A percentile compares a stretch with the other conserved stretches of the same genome.
Evolutionary conservation across 2,113 vertebrate genomes (phyloP).

Genomic region (Scomber colias): DNA sequence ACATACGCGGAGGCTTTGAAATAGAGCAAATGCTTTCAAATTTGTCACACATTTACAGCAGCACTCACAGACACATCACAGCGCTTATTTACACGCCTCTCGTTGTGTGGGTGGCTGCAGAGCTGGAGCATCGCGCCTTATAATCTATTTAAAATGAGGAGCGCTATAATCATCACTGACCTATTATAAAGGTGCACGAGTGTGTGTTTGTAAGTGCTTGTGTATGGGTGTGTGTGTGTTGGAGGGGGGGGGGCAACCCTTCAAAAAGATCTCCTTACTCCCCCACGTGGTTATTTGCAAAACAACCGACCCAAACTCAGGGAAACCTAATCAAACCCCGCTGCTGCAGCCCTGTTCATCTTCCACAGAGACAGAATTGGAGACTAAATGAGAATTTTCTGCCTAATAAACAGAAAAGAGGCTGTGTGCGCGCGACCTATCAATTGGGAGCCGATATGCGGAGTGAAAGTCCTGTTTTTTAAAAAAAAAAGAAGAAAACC

Average conservation of each 20-base stretch:
- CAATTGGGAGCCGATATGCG: slow-evolving; percentile 19
- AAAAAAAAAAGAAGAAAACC: slow-evolving; percentile 26
- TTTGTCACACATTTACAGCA: slow-evolving; percentile 60
- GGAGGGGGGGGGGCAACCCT: slow-evolving; percentile 42
- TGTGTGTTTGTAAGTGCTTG: slow-evolving; percentile 44
- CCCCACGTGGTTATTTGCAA: slow-evolving; percentile 89
- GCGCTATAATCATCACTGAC: slow-evolving; percentile 79
- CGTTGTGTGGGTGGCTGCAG: slow-evolving; percentile 57
- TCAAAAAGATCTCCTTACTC: slow-evolving; percentile 84
- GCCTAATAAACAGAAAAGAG: slow-evolving; percentile 36
- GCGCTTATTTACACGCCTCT: slow-evolving; percentile 57
- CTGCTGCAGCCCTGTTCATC: slow-evolving; percentile 70
- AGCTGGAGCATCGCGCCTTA: slow-evolving; percentile 56
- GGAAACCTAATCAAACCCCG: slow-evolving; percentile 77
- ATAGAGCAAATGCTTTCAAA: slow-evolving; percentile 60
- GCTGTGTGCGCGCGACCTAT: slow-evolving; percentile 46
- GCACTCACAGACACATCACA: slow-evolving; percentile 51
- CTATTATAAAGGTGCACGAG: slow-evolving; percentile 74
- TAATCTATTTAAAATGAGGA: slow-evolving; percentile 76
- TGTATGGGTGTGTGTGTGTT: slow-evolving; percentile 10
- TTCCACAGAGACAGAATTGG: slow-evolving; percentile 43
- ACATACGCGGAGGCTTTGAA: slow-evolving; percentile 65
- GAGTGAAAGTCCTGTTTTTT: slow-evolving; percentile 15
- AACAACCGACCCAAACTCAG: slow-evolving; percentile 84
- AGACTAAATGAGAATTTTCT: slow-evolving; percentile 6